These are phyloP conservation scores for Arrhopalites spinosus DNA, from an alignment of 2,888 invertebrate genomes.

Conservation along the genomic window DNA sequence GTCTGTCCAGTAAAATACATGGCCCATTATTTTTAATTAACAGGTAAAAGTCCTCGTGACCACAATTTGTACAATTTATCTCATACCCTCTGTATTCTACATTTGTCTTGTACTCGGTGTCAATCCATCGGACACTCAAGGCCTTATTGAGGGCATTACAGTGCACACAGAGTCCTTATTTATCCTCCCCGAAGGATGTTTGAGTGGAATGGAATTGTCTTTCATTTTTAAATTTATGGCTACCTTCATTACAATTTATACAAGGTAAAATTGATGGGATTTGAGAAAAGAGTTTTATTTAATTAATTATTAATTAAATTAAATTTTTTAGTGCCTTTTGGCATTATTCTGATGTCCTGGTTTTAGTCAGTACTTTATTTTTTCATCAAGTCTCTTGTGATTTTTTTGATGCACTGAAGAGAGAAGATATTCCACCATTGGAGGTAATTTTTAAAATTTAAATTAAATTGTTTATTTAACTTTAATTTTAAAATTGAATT, in stretches of 20 bases:
- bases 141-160: background rate
- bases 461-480: no score
- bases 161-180: background rate
- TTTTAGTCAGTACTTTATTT: background rate
- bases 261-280: background rate
- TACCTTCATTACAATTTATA: slow-evolving; percentile 18
- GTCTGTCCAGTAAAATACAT: no score
- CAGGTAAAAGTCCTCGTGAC: background rate
- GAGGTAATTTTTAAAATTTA: slow-evolving; percentile 22
- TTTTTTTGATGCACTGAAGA: slow-evolving; percentile 7
- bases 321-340: slow-evolving; percentile 7
- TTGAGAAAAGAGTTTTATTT: no score
- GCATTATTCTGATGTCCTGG: slow-evolving; percentile 22
- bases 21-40: background rate
- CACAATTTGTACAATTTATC: slow-evolving; percentile 7
- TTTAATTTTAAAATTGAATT: no score
- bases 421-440: background rate
- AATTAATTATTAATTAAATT: no score
- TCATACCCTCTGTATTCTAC: slow-evolving; percentile 18
- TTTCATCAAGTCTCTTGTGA: slow-evolving; percentile 19
- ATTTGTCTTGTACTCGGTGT: slow-evolving; percentile 27
- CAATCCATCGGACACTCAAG: background rate
- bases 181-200: background rate
- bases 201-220: background rate
- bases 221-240: background rate